Evolutionary conservation across 2,888 invertebrate genomes (phyloP), one percentile per base, ranked within the genome.

Genomic region (Criorhina ranunculi): DNA sequence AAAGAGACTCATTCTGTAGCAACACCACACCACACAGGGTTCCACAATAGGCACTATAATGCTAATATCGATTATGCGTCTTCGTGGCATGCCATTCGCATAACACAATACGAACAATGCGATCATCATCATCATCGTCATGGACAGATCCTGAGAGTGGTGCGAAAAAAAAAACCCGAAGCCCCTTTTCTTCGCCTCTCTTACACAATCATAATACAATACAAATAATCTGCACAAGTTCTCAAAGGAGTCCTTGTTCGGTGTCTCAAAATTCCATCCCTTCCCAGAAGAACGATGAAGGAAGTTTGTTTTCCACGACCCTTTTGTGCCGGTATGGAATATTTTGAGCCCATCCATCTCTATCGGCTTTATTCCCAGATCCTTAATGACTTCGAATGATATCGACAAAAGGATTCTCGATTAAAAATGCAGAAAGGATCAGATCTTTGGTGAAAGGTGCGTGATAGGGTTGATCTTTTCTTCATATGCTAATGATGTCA

Each of bases 291-390:
- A 69, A 31, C 19, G 33, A 44, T 11, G 46, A 53, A 73, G 80
- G 83, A 85, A 85, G 85, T 85, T 85, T 85, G 85, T 80, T 85
- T 85, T 79, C 46, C 46, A 69, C 44, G 53, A 70, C 59, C 85
- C 75, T 70, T 85, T 85, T 85, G 11, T 75, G 24, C 11, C 19
- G n/a, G 64, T 17, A 37, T 24, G 59, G 80, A 80, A 85, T 85
- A 85, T 85, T 85, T 79, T 85, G 85, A 85, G 75, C 85, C 69
- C 80, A 85, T 85, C 85, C 75, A 83, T 80, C 79, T 85, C 55
- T 40, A 80, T 85, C 75, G 75, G 79, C 85, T 85, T 85, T 85
- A 80, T 85, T 85, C 85, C 80, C 80, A 85, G 73, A 85, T 85
- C 75, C 85, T 70, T 85, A 85, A 85, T 85, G 85, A 85, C 75